phyloP scores from a whole-genome alignment of 37 sponge, comb jelly and placozoan genomes.

The Beroe ovata region DNA sequence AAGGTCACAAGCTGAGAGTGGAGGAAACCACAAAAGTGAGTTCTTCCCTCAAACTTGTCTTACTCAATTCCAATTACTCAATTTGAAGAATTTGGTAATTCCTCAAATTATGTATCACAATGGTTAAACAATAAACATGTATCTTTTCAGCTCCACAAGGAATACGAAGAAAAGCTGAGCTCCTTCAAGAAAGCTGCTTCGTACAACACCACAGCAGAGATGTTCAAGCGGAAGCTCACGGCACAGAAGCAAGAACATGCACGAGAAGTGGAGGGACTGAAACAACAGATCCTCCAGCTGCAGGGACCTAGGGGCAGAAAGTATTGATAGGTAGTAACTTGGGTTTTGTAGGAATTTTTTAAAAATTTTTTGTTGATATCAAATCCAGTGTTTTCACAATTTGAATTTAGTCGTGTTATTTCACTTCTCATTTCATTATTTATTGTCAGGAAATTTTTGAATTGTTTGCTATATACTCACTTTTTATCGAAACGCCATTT shows the following conservation, averaged over 20 bases:
- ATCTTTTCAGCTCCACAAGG: background rate
- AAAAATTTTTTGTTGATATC: too few species aligned
- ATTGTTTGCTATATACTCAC: background rate
- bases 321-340: too few species aligned
- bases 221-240: slow-evolving; percentile 33
- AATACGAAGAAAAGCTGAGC: slow-evolving; percentile 26
- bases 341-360: too few species aligned
- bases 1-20: background rate
- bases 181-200: background rate
- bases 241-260: slow-evolving; percentile 23
- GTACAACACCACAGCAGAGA: background rate
- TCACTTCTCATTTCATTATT: background rate
- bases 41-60: too few species aligned
- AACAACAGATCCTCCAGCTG: background rate
- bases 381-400: too few species aligned
- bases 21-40: background rate
- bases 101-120: too few species aligned
- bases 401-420: too few species aligned
- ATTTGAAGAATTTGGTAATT: too few species aligned
- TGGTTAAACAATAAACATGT: too few species aligned
- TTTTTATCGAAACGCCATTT: background rate
- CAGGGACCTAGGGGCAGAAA: slow-evolving; percentile 11
- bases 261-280: slow-evolving; percentile 5
- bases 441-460: background rate
- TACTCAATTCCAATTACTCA: too few species aligned